Conservation (phyloP, 2,888 invertebrate species). For the Drosophila sordidula region DNA sequence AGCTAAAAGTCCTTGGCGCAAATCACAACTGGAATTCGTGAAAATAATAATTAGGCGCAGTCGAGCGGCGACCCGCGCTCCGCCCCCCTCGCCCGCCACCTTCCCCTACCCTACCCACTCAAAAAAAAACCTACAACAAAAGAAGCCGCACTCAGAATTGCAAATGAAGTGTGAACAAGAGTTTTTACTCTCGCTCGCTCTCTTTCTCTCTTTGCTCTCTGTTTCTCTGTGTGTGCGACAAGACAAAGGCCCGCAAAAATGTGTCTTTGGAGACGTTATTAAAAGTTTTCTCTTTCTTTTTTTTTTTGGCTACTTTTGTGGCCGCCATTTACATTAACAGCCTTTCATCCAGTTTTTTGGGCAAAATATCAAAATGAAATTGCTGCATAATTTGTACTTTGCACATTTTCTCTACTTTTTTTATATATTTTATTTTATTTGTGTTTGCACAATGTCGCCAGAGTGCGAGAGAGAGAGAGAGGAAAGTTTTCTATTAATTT, state of each 20-base stretch:
- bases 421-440: conserved; percentile 36
- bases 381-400: conserved; percentile 81
- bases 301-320: conserved; percentile 51
- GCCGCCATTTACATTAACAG: conserved; percentile 79
- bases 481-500: conserved; percentile 78
- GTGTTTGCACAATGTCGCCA: conserved; percentile 36
- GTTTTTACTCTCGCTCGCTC: conserved; percentile 28
- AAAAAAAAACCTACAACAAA: conserved; percentile 43
- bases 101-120: background rate
- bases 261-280: conserved; percentile 78
- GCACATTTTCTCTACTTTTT: conserved; percentile 43
- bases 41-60: conserved; percentile 76
- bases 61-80: conserved; percentile 6
- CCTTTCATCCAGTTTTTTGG: conserved; percentile 73
- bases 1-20: conserved; percentile 46
- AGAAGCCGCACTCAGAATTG: conserved; percentile 69
- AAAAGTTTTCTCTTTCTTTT: conserved; percentile 63
- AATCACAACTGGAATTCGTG: conserved; percentile 65
- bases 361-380: conserved; percentile 80
- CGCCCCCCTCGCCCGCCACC: background rate
- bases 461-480: conserved; percentile 10
- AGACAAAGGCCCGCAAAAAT: conserved; percentile 54
- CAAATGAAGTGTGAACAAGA: conserved; percentile 80
- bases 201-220: background rate
- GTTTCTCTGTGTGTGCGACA: conserved; percentile 17